These are phyloP conservation scores for Anguilla obscura DNA, from an alignment of 2,797 vertebrate species.

Conservation along the genomic window DNA sequence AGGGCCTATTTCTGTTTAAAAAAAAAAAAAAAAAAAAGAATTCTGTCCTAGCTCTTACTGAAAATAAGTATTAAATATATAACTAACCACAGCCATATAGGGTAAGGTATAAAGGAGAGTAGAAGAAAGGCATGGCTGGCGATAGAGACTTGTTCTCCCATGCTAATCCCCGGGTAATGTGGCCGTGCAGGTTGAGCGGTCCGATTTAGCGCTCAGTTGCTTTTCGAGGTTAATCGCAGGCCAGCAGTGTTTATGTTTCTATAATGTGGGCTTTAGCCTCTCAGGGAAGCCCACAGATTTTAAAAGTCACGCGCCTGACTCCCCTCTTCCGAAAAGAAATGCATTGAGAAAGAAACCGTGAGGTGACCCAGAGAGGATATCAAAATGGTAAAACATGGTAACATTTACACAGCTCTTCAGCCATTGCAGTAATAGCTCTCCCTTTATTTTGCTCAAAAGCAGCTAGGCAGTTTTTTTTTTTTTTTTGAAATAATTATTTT, in stretches of 20 bases:
- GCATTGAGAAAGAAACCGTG: background rate
- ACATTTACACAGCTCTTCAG: background rate
- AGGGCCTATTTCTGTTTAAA: background rate
- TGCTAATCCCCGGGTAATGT: conserved; percentile 1
- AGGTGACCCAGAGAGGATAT: background rate
- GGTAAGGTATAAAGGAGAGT: background rate
- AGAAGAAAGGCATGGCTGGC: background rate
- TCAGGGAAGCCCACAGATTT: background rate
- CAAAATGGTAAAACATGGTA: conserved; percentile 7
- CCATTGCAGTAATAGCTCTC: background rate
- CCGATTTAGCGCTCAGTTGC: background rate
- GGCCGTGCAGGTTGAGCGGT: background rate
- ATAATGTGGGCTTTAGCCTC: background rate
- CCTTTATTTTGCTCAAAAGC: conserved; percentile 3
- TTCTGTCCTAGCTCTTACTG: background rate
- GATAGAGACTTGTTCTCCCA: background rate
- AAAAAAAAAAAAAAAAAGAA: background rate
- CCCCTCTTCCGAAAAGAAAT: background rate
- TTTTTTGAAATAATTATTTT: background rate
- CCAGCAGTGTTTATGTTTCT: conserved; percentile 20
- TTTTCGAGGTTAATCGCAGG: conserved; percentile 12
- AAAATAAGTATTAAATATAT: background rate
- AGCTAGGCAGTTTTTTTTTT: background rate
- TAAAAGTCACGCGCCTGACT: background rate
- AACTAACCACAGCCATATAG: background rate